Percentiles rank a stretch among this genome's conserved stretches.
Evolutionary conservation across 1,140 invertebrate species (phyloP).

Genomic region (Cotesia vestalis): DNA sequence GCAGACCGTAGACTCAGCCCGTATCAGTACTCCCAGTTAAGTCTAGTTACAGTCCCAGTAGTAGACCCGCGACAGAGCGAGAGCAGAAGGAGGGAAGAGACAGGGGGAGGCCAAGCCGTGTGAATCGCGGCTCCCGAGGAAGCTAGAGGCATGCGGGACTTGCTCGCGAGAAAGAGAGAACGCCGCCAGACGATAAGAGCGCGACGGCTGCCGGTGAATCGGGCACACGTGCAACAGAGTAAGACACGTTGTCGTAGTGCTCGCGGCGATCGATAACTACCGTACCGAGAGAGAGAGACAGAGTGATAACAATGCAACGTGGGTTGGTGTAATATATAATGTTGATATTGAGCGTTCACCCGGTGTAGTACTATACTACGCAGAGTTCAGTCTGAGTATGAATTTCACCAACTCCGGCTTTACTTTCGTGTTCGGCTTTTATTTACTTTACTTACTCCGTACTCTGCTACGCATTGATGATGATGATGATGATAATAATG

Average conservation of each 20-base stretch:
- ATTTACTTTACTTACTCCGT: too few species aligned
- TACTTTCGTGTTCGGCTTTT: too few species aligned
- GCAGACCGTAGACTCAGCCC: not conserved
- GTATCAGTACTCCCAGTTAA: too few species aligned
- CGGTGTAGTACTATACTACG: too few species aligned
- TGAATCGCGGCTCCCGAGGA: not conserved
- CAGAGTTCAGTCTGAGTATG: too few species aligned
- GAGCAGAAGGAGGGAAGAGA: not conserved
- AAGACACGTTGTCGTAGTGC: not conserved
- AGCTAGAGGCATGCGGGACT: not conserved
- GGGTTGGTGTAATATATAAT: slow-evolving; percentile 25
- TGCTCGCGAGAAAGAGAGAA: not conserved
- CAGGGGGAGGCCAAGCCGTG: not conserved
- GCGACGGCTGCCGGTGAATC: slow-evolving; percentile 4
- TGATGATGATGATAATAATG: too few species aligned
- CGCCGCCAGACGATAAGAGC: not conserved
- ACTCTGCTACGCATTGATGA: too few species aligned
- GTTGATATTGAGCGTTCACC: slow-evolving; percentile 11
- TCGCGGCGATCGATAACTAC: slow-evolving; percentile 43
- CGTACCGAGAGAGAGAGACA: slow-evolving; percentile 42
- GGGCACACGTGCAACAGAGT: slow-evolving; percentile 15
- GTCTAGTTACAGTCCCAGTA: not conserved
- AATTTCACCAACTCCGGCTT: too few species aligned
- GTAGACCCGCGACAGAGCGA: slow-evolving; percentile 16
- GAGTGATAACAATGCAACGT: slow-evolving; percentile 53